Evolutionary conservation across 2,113 vertebrate genomes (phyloP).

Genomic region (Nesoenas mayeri): DNA sequence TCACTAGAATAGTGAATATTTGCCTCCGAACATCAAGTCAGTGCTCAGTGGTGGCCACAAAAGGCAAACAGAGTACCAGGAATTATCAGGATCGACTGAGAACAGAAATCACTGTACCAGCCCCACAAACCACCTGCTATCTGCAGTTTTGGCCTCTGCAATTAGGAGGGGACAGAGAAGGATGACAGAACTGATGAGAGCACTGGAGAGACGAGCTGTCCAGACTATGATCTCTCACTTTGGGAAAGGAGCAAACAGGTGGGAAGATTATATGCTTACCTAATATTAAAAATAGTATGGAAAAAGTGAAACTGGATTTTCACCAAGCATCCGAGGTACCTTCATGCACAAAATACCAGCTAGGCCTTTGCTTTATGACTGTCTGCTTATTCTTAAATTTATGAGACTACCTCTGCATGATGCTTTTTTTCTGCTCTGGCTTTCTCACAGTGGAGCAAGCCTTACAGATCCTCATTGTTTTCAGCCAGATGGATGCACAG

Average conservation of each 20-base stretch:
- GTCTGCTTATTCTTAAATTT: neutral
- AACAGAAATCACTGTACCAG: neutral
- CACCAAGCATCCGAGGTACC: neutral
- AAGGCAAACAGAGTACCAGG: neutral
- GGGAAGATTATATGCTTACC: neutral
- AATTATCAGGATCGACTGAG: neutral
- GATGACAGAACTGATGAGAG: neutral
- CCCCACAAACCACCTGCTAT: neutral
- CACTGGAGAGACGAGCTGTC: neutral
- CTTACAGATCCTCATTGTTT: neutral
- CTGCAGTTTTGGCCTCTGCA: neutral
- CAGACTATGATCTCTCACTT: neutral
- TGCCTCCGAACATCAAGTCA: neutral
- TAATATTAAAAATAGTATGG: neutral
- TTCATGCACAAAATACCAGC: neutral
- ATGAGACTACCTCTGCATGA: neutral
- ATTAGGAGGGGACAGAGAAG: neutral
- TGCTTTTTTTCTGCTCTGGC: neutral
- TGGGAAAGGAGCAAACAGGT: neutral
- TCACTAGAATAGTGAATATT: neutral
- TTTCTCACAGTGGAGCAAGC: neutral
- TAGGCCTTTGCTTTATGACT: neutral
- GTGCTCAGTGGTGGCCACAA: neutral
- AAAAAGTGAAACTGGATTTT: neutral
- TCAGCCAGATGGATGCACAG: neutral